A percentile compares a stretch with the other conserved stretches of the same genome.
These are phyloP conservation scores for Apomyelois bistriatella DNA, from an alignment of 2,888 invertebrate species.

Conservation along the genomic window DNA sequence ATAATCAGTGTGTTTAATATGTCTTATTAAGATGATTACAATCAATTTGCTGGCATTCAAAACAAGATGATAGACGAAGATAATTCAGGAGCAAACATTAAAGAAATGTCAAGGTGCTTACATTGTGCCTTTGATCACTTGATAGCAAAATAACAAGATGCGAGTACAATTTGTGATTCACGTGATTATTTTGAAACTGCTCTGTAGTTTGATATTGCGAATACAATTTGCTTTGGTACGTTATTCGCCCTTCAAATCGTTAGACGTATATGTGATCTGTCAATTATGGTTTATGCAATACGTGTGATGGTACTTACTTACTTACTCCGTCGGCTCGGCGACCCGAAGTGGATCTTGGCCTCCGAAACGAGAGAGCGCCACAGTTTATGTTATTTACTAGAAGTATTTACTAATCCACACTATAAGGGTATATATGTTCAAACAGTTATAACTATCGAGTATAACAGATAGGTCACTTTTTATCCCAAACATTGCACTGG, in stretches of 20 bases:
- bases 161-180: conserved; percentile 1
- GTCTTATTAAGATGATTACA: not conserved
- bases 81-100: conserved; percentile 12
- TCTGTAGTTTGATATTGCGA: not conserved
- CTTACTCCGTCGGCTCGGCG: no score
- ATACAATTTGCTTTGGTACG: not conserved
- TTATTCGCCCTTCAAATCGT: conserved; percentile 11
- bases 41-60: conserved; percentile 11
- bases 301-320: not conserved
- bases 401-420: no score
- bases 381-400: no score
- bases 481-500: no score
- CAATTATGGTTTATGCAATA: not conserved
- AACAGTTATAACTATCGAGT: no score
- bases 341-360: no score
- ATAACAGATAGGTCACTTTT: no score
- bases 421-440: no score
- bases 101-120: conserved; percentile 22
- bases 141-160: conserved; percentile 16
- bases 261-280: not conserved
- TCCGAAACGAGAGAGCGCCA: no score
- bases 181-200: not conserved
- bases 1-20: not conserved
- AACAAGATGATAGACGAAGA: conserved; percentile 10
- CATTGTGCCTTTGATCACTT: conserved; percentile 14